Percentiles rank a stretch among this genome's conserved stretches.
Evolutionary conservation across 2,113 vertebrate genomes (phyloP).

Genomic region (Lagopus leucura): DNA sequence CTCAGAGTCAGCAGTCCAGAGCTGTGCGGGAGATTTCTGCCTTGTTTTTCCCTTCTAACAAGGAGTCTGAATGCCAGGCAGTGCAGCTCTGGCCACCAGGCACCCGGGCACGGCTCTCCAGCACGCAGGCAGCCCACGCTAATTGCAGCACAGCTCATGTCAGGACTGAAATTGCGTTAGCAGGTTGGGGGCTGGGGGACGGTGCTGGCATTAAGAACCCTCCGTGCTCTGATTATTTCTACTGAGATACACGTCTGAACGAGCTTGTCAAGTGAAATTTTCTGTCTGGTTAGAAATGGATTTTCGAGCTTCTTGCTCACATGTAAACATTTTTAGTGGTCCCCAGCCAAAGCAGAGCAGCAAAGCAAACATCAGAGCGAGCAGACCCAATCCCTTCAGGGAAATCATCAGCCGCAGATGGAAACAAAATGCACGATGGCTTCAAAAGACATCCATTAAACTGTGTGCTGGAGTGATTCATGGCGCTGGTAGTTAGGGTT

Average conservation of each 20-base stretch:
- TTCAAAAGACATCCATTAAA: slow-evolving; percentile 33
- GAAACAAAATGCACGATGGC: neutral
- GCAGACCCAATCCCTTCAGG: slow-evolving; percentile 9
- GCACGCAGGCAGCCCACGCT: accelerated
- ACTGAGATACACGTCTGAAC: neutral
- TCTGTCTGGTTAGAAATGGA: slow-evolving; percentile 58
- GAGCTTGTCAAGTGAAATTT: slow-evolving; percentile 40
- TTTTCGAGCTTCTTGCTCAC: neutral
- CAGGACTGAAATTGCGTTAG: neutral
- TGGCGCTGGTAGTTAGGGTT: slow-evolving; percentile 16
- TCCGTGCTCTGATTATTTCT: neutral
- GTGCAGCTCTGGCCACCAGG: neutral
- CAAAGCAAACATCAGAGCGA: slow-evolving; percentile 26
- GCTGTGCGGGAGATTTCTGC: neutral
- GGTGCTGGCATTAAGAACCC: neutral
- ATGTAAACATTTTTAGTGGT: slow-evolving; percentile 35
- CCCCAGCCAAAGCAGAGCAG: slow-evolving; percentile 28
- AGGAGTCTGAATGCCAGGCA: neutral
- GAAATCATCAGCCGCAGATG: slow-evolving; percentile 5
- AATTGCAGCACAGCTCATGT: neutral
- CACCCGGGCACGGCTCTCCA: accelerated
- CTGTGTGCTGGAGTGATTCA: slow-evolving; percentile 7
- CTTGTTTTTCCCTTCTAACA: neutral
- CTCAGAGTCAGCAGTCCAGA: neutral
- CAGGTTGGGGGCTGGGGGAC: neutral